phyloP scores from a whole-genome alignment of 2,797 vertebrate genomes.

The Chaetophractus vellerosus region DNA sequence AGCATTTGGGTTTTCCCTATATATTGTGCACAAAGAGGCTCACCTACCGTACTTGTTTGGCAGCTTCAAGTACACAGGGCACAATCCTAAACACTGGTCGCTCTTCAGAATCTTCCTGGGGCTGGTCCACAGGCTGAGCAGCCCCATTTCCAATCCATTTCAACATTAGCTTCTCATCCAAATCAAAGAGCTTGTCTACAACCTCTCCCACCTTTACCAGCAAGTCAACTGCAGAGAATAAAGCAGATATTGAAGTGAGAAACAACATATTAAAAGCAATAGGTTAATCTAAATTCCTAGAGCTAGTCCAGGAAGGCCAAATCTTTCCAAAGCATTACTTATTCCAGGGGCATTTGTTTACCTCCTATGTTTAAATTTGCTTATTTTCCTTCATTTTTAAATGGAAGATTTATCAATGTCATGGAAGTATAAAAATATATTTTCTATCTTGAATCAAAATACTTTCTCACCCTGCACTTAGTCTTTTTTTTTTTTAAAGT shows the following conservation, averaged over 20 bases:
- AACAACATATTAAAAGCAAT: not conserved
- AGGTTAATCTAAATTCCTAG: constrained; percentile 29
- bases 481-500: constrained; percentile 5
- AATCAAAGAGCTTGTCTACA: constrained; percentile 97
- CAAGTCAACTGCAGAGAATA: constrained; percentile 92
- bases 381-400: constrained; percentile 46
- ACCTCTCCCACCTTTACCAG: constrained; percentile 97
- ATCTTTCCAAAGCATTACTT: not conserved
- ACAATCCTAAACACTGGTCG: constrained; percentile 89
- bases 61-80: constrained; percentile 95
- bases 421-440: constrained; percentile 21
- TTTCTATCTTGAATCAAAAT: constrained; percentile 9
- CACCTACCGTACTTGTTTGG: constrained; percentile 95
- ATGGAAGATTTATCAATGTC: not conserved
- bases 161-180: constrained; percentile 97
- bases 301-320: constrained; percentile 8
- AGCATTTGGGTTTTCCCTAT: not conserved
- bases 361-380: not conserved
- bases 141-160: constrained; percentile 92
- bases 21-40: not conserved
- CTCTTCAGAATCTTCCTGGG: constrained; percentile 87
- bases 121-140: constrained; percentile 70
- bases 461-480: not conserved
- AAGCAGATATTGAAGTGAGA: constrained; percentile 15
- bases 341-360: not conserved